Conservation (phyloP, 2,113 vertebrate genomes). For the Psittacus erithacus region DNA sequence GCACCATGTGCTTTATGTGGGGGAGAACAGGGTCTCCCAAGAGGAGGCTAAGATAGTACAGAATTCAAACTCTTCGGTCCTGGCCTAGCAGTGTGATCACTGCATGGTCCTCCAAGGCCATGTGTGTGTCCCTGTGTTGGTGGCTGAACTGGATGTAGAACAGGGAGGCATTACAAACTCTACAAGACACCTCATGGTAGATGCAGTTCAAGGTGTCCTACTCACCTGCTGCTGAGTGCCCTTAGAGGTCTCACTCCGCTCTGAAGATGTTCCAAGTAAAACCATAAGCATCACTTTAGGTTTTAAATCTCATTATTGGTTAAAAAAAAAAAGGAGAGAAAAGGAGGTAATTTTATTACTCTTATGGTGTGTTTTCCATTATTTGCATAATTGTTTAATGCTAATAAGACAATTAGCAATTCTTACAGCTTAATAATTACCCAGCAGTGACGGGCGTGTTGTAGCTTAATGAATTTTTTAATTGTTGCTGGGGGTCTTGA, state of each 20-base stretch:
- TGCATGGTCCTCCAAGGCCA: neutral
- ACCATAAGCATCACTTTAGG: neutral
- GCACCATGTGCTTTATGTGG: neutral
- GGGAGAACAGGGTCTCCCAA: neutral
- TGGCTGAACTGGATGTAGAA: neutral
- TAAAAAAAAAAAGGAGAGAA: neutral
- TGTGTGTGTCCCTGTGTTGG: neutral
- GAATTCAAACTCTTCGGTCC: neutral
- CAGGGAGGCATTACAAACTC: neutral
- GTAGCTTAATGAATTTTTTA: slow-evolving; percentile 70
- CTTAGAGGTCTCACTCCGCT: neutral
- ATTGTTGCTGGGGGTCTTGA: slow-evolving; percentile 68
- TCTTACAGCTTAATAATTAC: slow-evolving; percentile 73
- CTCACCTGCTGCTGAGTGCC: neutral
- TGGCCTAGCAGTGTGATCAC: accelerated
- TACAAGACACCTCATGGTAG: neutral
- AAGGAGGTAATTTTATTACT: slow-evolving; percentile 47
- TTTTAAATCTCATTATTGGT: slow-evolving; percentile 20
- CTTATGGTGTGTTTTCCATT: slow-evolving; percentile 62
- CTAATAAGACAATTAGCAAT: slow-evolving; percentile 73
- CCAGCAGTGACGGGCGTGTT: slow-evolving; percentile 41
- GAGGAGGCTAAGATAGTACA: neutral
- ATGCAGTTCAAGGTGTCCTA: neutral
- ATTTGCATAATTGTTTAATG: slow-evolving; percentile 74
- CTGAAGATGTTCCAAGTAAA: neutral